These are phyloP conservation scores for Apotomis capreana DNA, from an alignment of 2,888 invertebrate genomes.

Conservation along the genomic window DNA sequence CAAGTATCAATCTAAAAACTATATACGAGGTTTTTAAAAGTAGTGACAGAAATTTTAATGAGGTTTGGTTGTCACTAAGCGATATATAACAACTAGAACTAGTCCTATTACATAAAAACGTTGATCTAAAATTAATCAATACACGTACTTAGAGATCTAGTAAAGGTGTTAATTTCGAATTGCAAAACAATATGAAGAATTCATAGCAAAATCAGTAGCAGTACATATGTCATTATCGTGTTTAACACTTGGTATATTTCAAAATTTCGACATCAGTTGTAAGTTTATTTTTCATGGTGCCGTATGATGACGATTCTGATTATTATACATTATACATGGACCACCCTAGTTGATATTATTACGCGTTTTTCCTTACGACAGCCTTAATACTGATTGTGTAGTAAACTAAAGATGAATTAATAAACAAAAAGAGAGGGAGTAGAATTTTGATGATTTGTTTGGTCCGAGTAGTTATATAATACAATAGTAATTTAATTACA, in stretches of 20 bases:
- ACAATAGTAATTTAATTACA: not conserved
- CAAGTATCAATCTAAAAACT: too few species aligned
- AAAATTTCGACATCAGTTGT: too few species aligned
- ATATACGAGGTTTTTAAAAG: too few species aligned
- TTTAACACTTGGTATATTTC: too few species aligned
- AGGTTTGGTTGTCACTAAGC: too few species aligned
- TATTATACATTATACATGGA: too few species aligned
- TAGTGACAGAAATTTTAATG: too few species aligned
- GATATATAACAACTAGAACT: constrained; percentile 26
- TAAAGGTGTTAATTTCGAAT: constrained; percentile 4
- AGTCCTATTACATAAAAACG: constrained; percentile 18
- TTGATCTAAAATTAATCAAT: constrained; percentile 27
- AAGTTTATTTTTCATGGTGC: too few species aligned
- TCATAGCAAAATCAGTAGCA: not conserved
- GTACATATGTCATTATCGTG: too few species aligned
- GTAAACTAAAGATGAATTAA: not conserved
- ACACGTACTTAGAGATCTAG: constrained; percentile 19
- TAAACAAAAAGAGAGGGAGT: not conserved
- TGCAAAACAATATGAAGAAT: not conserved
- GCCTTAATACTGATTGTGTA: constrained; percentile 2
- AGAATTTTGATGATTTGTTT: not conserved
- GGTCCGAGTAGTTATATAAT: constrained; percentile 7
- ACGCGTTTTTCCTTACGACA: not conserved
- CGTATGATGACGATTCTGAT: too few species aligned
- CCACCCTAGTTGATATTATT: too few species aligned